Conservation (phyloP, 2,113 vertebrate species). For the Clarias batrachus region DNA sequence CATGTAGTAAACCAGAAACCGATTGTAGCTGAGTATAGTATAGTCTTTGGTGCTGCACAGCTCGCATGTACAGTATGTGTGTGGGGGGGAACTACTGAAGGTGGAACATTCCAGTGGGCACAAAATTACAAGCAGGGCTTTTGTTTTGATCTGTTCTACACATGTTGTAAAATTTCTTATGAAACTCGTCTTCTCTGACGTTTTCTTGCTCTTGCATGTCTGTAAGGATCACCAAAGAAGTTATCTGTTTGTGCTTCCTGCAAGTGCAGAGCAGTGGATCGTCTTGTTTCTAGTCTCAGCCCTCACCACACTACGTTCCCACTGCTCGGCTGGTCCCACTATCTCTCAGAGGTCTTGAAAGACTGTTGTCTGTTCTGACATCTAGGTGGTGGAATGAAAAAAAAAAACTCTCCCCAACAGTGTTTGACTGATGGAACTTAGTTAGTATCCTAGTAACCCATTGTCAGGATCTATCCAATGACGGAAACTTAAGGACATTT, state of each 20-base stretch:
- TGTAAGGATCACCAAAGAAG: constrained; percentile 30
- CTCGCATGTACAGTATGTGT: constrained; percentile 7
- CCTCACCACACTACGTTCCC: too few species aligned
- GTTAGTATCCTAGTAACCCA: too few species aligned
- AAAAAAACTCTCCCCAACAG: too few species aligned
- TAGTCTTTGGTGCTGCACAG: neutral
- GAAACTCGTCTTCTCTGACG: constrained; percentile 40
- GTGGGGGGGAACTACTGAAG: constrained; percentile 22
- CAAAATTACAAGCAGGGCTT: constrained; percentile 41
- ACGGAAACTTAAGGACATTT: too few species aligned
- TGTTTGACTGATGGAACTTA: too few species aligned
- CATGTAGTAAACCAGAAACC: constrained; percentile 25
- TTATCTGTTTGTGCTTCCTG: constrained; percentile 52
- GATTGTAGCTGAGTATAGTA: neutral
- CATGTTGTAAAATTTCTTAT: constrained; percentile 36
- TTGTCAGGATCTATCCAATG: too few species aligned
- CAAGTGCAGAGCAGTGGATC: constrained; percentile 53
- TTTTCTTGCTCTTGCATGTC: constrained; percentile 27
- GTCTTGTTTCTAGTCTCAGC: constrained; percentile 56
- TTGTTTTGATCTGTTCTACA: constrained; percentile 44
- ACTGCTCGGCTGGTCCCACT: too few species aligned
- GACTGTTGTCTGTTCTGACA: too few species aligned
- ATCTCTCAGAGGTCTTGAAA: too few species aligned
- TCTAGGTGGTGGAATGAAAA: too few species aligned
- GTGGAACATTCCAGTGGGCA: constrained; percentile 41